Conservation (phyloP, 2,113 vertebrate genomes). For the Emydocephalus ijimae region DNA sequence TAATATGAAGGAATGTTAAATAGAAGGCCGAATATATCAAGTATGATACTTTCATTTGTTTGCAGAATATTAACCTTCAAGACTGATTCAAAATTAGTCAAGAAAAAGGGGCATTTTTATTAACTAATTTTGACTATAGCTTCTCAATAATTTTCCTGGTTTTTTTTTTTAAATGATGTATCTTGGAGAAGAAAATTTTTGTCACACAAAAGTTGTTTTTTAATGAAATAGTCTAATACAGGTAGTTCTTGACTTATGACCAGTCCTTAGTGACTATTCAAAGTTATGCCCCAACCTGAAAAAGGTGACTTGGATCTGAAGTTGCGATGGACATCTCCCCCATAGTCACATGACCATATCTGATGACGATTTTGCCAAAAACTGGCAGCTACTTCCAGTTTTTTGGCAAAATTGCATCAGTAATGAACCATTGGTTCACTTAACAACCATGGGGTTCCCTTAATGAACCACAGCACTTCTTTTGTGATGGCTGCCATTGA, state of each 20-base stretch:
- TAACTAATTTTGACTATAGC: background rate
- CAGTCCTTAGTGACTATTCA: background rate
- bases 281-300: background rate
- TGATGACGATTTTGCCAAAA: background rate
- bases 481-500: background rate
- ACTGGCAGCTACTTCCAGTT: background rate
- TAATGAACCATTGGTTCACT: background rate
- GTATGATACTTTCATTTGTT: background rate
- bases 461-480: background rate
- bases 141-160: background rate
- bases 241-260: background rate
- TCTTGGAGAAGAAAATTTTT: background rate
- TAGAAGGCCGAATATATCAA: background rate
- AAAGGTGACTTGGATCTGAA: background rate
- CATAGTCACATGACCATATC: background rate
- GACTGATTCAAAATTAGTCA: background rate
- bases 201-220: background rate
- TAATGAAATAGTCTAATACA: background rate
- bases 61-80: background rate
- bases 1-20: background rate
- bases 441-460: background rate
- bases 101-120: background rate
- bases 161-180: background rate
- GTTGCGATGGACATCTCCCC: background rate
- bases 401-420: background rate